A percentile compares a stretch with the other conserved stretches of the same genome.
Evolutionary conservation across 35 echinoderm and acorn worm species (phyloP).

Genomic region (Amphiura filiformis): DNA sequence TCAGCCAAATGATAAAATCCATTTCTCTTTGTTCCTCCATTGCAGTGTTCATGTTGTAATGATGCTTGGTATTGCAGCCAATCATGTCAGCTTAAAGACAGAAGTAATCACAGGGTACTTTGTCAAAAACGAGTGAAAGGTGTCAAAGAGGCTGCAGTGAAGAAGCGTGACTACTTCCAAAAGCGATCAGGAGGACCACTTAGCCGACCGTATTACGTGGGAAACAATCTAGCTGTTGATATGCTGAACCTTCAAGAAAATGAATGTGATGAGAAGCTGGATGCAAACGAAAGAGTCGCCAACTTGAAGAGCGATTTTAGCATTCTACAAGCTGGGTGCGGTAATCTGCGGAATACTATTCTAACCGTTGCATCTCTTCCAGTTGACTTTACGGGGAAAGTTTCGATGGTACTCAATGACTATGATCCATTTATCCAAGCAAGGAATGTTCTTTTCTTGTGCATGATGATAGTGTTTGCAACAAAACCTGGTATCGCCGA

Average conservation of each 20-base stretch:
- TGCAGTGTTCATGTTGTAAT: slow-evolving; percentile 24
- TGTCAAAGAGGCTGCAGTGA: not conserved
- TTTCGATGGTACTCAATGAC: slow-evolving; percentile 51
- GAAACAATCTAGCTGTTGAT: not conserved
- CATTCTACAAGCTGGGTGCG: slow-evolving; percentile 45
- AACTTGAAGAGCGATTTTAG: not conserved
- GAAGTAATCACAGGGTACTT: not conserved
- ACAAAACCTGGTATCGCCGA: not conserved
- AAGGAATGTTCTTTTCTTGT: slow-evolving; percentile 69
- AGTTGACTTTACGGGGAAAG: slow-evolving; percentile 35
- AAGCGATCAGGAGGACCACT: not conserved
- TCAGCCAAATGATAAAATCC: not conserved
- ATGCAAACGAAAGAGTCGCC: not conserved
- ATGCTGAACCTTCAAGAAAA: not conserved
- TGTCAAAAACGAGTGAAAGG: not conserved
- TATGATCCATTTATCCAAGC: slow-evolving; percentile 49
- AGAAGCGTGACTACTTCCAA: not conserved
- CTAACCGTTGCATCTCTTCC: slow-evolving; percentile 59
- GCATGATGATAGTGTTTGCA: slow-evolving; percentile 35
- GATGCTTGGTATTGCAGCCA: slow-evolving; percentile 13
- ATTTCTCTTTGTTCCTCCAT: not conserved
- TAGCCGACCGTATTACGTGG: not conserved
- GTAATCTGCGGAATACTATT: slow-evolving; percentile 47
- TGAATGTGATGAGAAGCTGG: too few species aligned
- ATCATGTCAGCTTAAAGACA: not conserved